A percentile compares a stretch with the other conserved stretches of the same genome.
Evolutionary conservation across 2,797 vertebrate genomes (phyloP).

Genomic region (Heterohyrax brucei): DNA sequence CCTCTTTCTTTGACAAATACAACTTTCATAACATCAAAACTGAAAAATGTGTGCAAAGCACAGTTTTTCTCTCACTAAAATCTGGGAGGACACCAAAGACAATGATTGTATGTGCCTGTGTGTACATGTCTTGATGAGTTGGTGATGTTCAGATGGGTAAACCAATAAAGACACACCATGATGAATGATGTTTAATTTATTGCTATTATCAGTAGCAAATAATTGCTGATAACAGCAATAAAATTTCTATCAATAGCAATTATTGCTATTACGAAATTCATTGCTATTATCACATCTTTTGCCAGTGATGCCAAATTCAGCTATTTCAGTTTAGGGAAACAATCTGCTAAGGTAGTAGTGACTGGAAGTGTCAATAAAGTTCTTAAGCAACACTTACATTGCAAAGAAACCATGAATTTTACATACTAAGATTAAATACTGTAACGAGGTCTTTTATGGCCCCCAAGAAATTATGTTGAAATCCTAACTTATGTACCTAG

Average conservation of each 20-base stretch:
- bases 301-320: background rate
- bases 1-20: constrained; percentile 66
- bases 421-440: background rate
- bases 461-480: background rate
- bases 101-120: background rate
- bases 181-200: background rate
- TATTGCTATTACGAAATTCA: background rate
- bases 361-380: background rate
- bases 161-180: background rate
- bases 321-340: constrained; percentile 18
- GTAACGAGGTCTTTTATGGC: background rate
- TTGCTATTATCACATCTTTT: constrained; percentile 9
- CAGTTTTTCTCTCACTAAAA: constrained; percentile 12
- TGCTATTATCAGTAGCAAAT: too few species aligned
- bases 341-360: background rate
- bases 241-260: too few species aligned
- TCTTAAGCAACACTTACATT: background rate
- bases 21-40: constrained; percentile 70
- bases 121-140: background rate
- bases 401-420: constrained; percentile 18
- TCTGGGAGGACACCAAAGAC: constrained; percentile 30
- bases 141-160: background rate
- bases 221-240: too few species aligned
- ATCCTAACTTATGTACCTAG: background rate
- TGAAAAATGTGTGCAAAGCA: constrained; percentile 62